These are phyloP conservation scores for Resseliella maxima DNA, from an alignment of 2,888 invertebrate species.

Conservation along the genomic window DNA sequence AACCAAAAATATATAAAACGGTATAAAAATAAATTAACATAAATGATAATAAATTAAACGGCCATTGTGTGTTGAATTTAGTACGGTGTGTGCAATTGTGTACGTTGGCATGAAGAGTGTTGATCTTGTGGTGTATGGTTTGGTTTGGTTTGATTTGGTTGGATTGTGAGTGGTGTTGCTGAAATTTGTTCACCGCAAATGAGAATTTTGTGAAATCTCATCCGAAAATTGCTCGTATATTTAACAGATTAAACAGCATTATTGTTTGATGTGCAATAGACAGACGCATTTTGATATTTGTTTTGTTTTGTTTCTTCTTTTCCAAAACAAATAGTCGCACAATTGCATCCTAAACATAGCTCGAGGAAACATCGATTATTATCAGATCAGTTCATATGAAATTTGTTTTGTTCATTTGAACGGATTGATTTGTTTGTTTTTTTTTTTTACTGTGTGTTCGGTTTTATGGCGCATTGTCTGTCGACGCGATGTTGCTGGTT, in stretches of 20 bases:
- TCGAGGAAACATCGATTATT: background rate
- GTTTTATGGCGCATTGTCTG: background rate
- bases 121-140: background rate
- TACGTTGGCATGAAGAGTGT: background rate
- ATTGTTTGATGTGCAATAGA: slow-evolving; percentile 40
- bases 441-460: background rate
- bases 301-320: background rate
- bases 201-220: background rate
- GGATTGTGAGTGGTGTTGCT: background rate
- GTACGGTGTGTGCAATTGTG: background rate
- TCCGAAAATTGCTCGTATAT: slow-evolving; percentile 23
- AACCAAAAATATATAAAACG: background rate
- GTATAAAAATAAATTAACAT: slow-evolving; percentile 41
- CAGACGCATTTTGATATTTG: background rate
- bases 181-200: background rate
- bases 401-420: background rate
- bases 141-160: background rate
- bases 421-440: slow-evolving; percentile 19
- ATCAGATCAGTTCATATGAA: too few relatives aligned
- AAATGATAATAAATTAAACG: slow-evolving; percentile 46
- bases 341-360: background rate
- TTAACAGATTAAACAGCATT: slow-evolving; percentile 35
- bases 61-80: slow-evolving; percentile 29
- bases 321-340: too few relatives aligned
- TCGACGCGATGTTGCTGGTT: background rate